Evolutionary conservation across 1,140 invertebrate genomes (phyloP).

Genomic region (Telenomus remus): DNA sequence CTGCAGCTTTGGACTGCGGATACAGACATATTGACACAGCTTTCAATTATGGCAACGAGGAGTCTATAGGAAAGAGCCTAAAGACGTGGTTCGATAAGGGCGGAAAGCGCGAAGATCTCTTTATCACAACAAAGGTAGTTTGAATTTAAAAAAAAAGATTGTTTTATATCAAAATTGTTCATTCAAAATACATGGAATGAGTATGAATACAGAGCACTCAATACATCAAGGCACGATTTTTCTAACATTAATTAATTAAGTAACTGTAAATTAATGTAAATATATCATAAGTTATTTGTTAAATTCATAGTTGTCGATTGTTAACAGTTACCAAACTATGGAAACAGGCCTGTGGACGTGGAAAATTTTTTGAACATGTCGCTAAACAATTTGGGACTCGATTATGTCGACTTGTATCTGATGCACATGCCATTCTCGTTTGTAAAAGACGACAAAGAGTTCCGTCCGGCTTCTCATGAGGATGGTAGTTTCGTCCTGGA

Average conservation of each 20-base stretch:
- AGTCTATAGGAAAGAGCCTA: slow-evolving; percentile 84
- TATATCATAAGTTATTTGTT: no score
- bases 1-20: slow-evolving; percentile 79
- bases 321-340: slow-evolving; percentile 78
- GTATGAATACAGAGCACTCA: no score
- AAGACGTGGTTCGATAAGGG: slow-evolving; percentile 84
- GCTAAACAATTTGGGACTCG: slow-evolving; percentile 82
- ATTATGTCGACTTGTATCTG: slow-evolving; percentile 90
- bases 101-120: slow-evolving; percentile 85
- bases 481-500: slow-evolving; percentile 82
- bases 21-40: slow-evolving; percentile 90
- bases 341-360: slow-evolving; percentile 82
- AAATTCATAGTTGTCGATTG: no score
- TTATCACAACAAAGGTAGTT: slow-evolving; percentile 86
- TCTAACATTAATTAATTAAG: no score
- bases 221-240: no score
- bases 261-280: no score
- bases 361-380: slow-evolving; percentile 84
- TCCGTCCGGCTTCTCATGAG: slow-evolving; percentile 72
- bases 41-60: slow-evolving; percentile 88
- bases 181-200: slow-evolving; percentile 20
- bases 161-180: slow-evolving; percentile 11
- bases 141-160: slow-evolving; percentile 2
- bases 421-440: slow-evolving; percentile 87
- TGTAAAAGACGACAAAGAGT: slow-evolving; percentile 72